phyloP scores from a whole-genome alignment of 2,888 invertebrate species.

The Anticlea derivata region DNA sequence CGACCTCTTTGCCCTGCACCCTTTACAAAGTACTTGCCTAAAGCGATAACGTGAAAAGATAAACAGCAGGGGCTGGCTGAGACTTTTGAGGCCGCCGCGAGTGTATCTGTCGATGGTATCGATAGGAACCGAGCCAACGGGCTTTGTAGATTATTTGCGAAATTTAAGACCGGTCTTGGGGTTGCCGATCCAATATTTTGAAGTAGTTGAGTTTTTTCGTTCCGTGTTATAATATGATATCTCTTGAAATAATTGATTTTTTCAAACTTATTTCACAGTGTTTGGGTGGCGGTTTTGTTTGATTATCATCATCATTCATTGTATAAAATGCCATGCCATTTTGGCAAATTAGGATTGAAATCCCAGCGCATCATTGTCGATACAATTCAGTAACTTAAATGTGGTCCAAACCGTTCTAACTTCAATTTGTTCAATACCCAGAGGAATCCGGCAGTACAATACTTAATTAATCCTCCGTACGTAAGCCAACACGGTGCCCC shows the following conservation, averaged over 20 bases:
- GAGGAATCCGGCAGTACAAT: slow-evolving; percentile 40
- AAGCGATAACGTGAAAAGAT: slow-evolving; percentile 39
- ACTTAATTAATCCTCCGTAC: slow-evolving; percentile 43
- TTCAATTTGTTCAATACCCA: slow-evolving; percentile 39
- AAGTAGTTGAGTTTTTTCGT: slow-evolving; percentile 1
- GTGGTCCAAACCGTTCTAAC: slow-evolving; percentile 8
- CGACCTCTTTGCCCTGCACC: slow-evolving; percentile 42
- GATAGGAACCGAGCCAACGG: slow-evolving; percentile 23
- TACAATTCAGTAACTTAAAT: neutral
- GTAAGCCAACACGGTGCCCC: slow-evolving; percentile 38
- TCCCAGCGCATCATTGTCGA: neutral
- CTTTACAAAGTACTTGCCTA: slow-evolving; percentile 29
- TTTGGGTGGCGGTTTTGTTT: neutral
- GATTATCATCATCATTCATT: no score
- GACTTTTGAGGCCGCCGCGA: slow-evolving; percentile 33
- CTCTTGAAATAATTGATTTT: neutral
- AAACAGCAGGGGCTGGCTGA: slow-evolving; percentile 34
- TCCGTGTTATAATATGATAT: neutral
- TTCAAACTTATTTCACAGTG: neutral
- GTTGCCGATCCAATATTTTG: slow-evolving; percentile 11
- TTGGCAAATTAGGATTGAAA: neutral
- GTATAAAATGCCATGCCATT: no score
- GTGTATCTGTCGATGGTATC: slow-evolving; percentile 24
- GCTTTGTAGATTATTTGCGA: slow-evolving; percentile 19
- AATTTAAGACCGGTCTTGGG: slow-evolving; percentile 14